Base-by-base conservation (phyloP, 2,888 invertebrate species). In the Arrhopalites spinosus region DNA sequence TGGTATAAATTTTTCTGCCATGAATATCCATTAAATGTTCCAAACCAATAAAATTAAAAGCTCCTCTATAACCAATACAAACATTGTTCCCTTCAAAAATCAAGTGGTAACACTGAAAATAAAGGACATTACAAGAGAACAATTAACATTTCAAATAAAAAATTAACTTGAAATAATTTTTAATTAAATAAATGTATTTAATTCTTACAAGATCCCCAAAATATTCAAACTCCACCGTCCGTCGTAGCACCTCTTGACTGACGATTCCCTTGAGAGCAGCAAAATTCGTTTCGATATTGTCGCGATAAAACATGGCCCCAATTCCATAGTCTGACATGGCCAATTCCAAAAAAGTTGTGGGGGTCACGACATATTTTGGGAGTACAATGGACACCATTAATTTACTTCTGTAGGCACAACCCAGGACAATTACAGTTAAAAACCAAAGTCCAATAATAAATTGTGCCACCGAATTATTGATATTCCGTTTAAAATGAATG, bases 21-120 rank as follows among this genome's bases (percentile, higher is more conserved):
- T 66, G 43, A 43, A 66, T 27, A 30, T 66, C 66, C 43, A 43
- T 36, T 20, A 66, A n/a, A 13, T 30, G 43, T 5, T 66, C n/a
- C 1, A 20, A 7, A 11, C 66, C 66, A 20, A 66, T 20, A n/a
- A 66, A 36, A 2, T 43, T 43, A 8, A 66, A 36, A 23, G 43
- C n/a, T 11, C 2, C 7, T 23, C n/a, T 30, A 0, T 15, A 17
- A 2, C 66, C 66, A 1, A 66, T 43, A n/a, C 66, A 66, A 2
- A 30, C 66, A 1, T 43, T 66, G 1, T 66, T 30, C 29, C 63
- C 29, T 15, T 11, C 27, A 30, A 63, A 63, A 63, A 63, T 63
- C 17, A 11, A 1, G 1, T 25, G 63, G 29, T 29, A 63, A 23
- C 63, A 63, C 63, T 63, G 29, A 1, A 63, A 63, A 2, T 8